Conservation (phyloP, 2,797 vertebrate species). For the Salarias fasciatus region DNA sequence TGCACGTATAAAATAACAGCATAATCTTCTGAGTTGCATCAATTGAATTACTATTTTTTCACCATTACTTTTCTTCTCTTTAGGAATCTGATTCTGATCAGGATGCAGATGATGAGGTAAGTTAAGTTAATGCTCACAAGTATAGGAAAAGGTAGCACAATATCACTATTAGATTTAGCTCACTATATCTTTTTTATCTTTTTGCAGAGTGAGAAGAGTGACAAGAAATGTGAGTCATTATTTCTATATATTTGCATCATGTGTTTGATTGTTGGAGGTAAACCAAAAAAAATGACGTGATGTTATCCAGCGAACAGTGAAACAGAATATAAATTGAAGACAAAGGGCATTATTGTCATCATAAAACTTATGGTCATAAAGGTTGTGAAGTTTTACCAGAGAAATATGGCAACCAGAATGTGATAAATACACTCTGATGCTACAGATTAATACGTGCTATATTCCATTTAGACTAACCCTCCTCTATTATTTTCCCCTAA, state of each 20-base stretch:
- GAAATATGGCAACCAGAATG: constrained; percentile 13
- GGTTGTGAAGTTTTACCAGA: constrained; percentile 21
- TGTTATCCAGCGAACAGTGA: constrained; percentile 6
- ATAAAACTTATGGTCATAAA: constrained; percentile 14
- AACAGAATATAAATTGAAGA: neutral
- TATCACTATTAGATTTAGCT: constrained; percentile 9
- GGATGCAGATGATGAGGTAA: constrained; percentile 98
- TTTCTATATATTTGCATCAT: constrained; percentile 10
- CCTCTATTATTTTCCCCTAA: constrained; percentile 52
- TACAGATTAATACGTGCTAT: constrained; percentile 5
- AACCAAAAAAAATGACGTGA: neutral
- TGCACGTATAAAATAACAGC: neutral
- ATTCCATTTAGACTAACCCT: constrained; percentile 24
- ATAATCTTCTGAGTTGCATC: too few species aligned
- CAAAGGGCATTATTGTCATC: neutral
- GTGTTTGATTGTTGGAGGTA: neutral
- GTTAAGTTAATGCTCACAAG: neutral
- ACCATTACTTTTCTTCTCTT: constrained; percentile 52
- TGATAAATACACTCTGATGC: constrained; percentile 18
- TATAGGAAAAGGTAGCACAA: neutral
- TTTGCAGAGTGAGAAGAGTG: constrained; percentile 92
- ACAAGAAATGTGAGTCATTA: constrained; percentile 95
- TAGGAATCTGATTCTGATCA: constrained; percentile 98
- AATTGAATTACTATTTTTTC: neutral
- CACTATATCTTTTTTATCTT: constrained; percentile 28